A percentile compares a stretch with the other conserved stretches of the same genome.
Evolutionary conservation across 2,113 vertebrate genomes (phyloP).

Genomic region (Percopsis transmontana): DNA sequence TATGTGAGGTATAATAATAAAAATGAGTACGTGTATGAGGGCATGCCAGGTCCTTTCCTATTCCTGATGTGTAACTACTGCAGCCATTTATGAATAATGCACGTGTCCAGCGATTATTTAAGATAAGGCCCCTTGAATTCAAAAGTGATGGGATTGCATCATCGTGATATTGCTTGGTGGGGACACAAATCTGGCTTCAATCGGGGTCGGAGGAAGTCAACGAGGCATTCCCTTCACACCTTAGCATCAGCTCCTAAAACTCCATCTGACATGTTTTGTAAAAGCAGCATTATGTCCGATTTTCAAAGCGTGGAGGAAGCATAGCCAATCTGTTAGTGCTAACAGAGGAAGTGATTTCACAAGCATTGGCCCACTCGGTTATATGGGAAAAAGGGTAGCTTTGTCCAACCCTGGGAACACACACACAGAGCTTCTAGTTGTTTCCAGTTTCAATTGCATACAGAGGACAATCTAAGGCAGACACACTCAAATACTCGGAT

Average conservation of each 20-base stretch:
- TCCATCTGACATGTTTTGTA: slow-evolving; percentile 63
- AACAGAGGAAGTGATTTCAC: slow-evolving; percentile 60
- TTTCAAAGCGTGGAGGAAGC: slow-evolving; percentile 47
- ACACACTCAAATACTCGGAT: neutral
- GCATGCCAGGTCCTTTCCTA: slow-evolving; percentile 38
- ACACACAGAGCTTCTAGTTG: slow-evolving; percentile 17
- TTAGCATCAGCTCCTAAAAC: slow-evolving; percentile 52
- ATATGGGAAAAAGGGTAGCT: slow-evolving; percentile 42
- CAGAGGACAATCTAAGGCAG: slow-evolving; percentile 6
- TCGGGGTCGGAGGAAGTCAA: slow-evolving; percentile 59
- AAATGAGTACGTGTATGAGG: slow-evolving; percentile 46
- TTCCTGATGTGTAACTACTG: slow-evolving; percentile 51
- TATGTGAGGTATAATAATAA: slow-evolving; percentile 42
- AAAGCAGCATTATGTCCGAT: slow-evolving; percentile 52
- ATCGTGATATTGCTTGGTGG: slow-evolving; percentile 52
- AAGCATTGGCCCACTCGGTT: slow-evolving; percentile 21
- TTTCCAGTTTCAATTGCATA: slow-evolving; percentile 19
- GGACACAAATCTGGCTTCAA: slow-evolving; percentile 70
- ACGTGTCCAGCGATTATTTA: slow-evolving; percentile 68
- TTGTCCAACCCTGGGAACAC: slow-evolving; percentile 28
- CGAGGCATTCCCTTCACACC: slow-evolving; percentile 65
- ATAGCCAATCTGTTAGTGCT: slow-evolving; percentile 40
- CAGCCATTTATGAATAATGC: slow-evolving; percentile 64
- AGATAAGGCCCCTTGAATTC: slow-evolving; percentile 65
- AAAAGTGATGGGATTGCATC: slow-evolving; percentile 61